Conservation (phyloP, 2,888 invertebrate genomes). For the Drosophila sordidula region DNA sequence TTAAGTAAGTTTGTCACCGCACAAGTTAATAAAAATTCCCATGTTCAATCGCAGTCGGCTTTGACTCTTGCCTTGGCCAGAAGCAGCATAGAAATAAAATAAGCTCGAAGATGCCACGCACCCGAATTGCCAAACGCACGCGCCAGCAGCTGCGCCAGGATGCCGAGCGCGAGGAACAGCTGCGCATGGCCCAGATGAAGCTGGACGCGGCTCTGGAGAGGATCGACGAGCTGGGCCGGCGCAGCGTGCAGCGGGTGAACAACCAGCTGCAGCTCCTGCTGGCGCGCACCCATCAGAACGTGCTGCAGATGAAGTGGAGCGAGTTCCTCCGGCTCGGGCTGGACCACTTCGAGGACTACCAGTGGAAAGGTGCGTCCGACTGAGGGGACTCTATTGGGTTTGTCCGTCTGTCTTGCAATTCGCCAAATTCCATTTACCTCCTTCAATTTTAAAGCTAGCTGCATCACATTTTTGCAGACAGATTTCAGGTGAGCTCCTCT, state of each 20-base stretch:
- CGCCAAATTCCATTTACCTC: no score
- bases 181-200: conserved; percentile 75
- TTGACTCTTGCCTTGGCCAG: not conserved
- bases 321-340: conserved; percentile 65
- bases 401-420: no score
- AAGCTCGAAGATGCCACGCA: conserved; percentile 76
- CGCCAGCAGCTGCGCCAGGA: conserved; percentile 61
- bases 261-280: conserved; percentile 52
- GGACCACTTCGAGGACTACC: conserved; percentile 30
- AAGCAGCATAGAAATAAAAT: not conserved
- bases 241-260: conserved; percentile 40
- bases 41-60: conserved; percentile 34
- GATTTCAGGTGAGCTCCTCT: no score
- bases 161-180: conserved; percentile 71
- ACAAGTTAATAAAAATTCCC: conserved; percentile 38
- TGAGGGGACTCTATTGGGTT: no score
- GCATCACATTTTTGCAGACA: no score
- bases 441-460: no score
- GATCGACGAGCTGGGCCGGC: conserved; percentile 62
- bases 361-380: conserved; percentile 6
- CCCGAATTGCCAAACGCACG: conserved; percentile 79
- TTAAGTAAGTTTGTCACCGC: conserved; percentile 15
- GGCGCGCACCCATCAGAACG: conserved; percentile 48
- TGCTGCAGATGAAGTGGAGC: conserved; percentile 73
- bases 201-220: conserved; percentile 63